Percentiles rank a stretch among this genome's conserved stretches.
Evolutionary conservation across 2,888 invertebrate genomes (phyloP).

Genomic region (Odontocerum albicorne): DNA sequence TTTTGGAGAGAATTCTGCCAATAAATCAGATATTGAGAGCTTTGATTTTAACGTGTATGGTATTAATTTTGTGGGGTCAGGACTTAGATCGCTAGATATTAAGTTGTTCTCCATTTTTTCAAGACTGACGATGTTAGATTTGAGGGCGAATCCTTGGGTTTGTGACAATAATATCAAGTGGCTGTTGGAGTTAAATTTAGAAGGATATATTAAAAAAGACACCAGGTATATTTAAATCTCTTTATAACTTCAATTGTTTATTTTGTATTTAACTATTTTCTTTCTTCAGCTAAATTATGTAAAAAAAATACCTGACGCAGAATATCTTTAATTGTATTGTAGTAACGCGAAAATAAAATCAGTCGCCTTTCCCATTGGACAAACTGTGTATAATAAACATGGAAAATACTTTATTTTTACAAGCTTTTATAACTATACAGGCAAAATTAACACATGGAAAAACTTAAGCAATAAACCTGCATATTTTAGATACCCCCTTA

Average conservation of each 20-base stretch:
- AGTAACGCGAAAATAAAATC: too few relatives aligned
- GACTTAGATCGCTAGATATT: constrained; percentile 47
- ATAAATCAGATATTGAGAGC: constrained; percentile 47
- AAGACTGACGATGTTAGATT: constrained; percentile 50
- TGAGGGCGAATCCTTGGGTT: constrained; percentile 65
- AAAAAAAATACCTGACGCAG: too few relatives aligned
- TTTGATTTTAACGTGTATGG: constrained; percentile 51
- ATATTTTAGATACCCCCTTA: too few relatives aligned
- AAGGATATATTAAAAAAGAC: constrained; percentile 47
- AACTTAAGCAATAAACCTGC: not conserved
- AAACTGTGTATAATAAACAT: too few relatives aligned
- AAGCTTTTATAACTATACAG: not conserved
- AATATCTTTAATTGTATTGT: too few relatives aligned
- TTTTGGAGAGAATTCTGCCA: constrained; percentile 48
- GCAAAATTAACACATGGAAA: not conserved
- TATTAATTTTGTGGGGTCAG: constrained; percentile 53
- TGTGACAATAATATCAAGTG: constrained; percentile 64
- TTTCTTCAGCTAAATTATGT: too few relatives aligned
- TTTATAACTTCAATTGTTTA: not conserved
- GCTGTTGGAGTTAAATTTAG: constrained; percentile 51
- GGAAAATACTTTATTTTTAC: not conserved
- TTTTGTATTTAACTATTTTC: too few relatives aligned
- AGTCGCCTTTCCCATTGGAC: too few relatives aligned
- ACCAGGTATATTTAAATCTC: constrained; percentile 43
- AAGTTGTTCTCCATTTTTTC: constrained; percentile 52